Conservation (phyloP, 2,888 invertebrate species). For the Eupithecia subfuscata region DNA sequence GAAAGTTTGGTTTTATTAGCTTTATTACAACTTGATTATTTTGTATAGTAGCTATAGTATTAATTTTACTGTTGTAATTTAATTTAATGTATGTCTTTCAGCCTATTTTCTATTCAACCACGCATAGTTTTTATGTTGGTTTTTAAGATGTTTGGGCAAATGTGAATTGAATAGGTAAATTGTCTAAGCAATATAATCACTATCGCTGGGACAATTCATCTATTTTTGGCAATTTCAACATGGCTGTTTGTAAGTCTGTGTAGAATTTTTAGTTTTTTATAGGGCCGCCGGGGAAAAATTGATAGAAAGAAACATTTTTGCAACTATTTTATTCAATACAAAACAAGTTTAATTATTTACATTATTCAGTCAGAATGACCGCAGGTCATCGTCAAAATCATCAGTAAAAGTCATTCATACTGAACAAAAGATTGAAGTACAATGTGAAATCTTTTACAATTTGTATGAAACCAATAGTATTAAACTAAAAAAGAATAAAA, state of each 20-base stretch:
- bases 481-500: constrained; percentile 39
- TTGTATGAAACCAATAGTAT: constrained; percentile 24
- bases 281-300: constrained; percentile 25
- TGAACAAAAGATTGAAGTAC: constrained; percentile 29
- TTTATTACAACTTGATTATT: constrained; percentile 7
- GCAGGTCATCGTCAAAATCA: constrained; percentile 54
- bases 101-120: neutral
- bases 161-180: neutral
- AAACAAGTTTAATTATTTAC: constrained; percentile 73
- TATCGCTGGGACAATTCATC: neutral
- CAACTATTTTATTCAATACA: constrained; percentile 76
- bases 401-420: constrained; percentile 36
- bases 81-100: constrained; percentile 8
- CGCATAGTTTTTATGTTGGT: neutral
- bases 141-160: neutral
- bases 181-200: constrained; percentile 3
- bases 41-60: constrained; percentile 11
- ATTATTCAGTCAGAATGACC: constrained; percentile 79
- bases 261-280: neutral
- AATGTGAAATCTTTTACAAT: constrained; percentile 25
- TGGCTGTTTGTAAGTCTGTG: constrained; percentile 7
- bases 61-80: constrained; percentile 4
- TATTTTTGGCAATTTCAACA: neutral
- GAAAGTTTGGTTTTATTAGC: constrained; percentile 18
- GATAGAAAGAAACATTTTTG: constrained; percentile 52